Percentiles rank a stretch among this genome's conserved stretches.
phyloP scores from a whole-genome alignment of 2,797 vertebrate species.

The Octomys mimax region DNA sequence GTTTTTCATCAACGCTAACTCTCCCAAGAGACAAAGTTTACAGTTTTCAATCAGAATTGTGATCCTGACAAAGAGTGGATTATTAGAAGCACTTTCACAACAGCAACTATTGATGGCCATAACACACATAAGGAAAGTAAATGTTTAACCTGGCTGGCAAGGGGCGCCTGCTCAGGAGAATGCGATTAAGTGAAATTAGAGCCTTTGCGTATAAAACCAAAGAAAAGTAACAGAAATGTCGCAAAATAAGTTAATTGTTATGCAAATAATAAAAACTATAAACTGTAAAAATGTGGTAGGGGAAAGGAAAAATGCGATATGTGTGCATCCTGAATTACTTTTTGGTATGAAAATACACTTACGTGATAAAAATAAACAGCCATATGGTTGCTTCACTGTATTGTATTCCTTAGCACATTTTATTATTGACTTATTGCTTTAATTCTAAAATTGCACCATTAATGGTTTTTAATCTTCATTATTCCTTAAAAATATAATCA shows the following conservation, averaged over 20 bases:
- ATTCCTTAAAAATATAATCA: constrained; percentile 18
- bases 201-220: not conserved
- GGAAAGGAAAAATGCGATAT: not conserved
- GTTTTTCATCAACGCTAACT: constrained; percentile 34
- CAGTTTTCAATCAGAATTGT: constrained; percentile 60
- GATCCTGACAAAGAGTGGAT: constrained; percentile 55
- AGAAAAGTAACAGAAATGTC: not conserved
- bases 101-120: constrained; percentile 69
- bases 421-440: not conserved
- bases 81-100: constrained; percentile 54
- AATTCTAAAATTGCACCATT: not conserved
- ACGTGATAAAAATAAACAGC: not conserved
- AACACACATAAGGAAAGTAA: constrained; percentile 57
- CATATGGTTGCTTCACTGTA: not conserved
- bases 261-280: not conserved
- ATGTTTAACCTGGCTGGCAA: constrained; percentile 61
- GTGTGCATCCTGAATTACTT: not conserved
- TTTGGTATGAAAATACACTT: not conserved
- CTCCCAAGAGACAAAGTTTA: constrained; percentile 51
- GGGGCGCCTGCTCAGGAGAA: not conserved
- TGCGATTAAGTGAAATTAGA: not conserved
- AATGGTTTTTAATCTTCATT: not conserved
- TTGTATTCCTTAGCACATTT: not conserved
- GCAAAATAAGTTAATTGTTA: constrained; percentile 18
- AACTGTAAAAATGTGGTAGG: not conserved